phyloP scores from a whole-genome alignment of 2,797 vertebrate species.

The Peromyscus nudipes region DNA sequence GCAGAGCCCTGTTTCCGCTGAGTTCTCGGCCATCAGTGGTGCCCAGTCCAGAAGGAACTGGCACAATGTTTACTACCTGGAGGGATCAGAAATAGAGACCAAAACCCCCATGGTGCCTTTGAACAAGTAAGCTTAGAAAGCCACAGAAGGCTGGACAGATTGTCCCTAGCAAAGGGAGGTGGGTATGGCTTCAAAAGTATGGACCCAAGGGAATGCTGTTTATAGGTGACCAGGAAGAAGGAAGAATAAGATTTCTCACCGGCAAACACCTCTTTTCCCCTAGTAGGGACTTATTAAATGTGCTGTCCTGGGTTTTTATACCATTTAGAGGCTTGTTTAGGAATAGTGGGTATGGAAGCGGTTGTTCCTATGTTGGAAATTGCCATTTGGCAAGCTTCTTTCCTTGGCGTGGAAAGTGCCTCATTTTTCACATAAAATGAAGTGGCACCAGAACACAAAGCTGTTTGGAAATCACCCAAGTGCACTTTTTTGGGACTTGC shows the following conservation, averaged over 20 bases:
- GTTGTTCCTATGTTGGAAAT: slow-evolving; percentile 14
- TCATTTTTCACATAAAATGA: slow-evolving; percentile 46
- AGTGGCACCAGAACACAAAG: slow-evolving; percentile 31
- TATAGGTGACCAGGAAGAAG: slow-evolving; percentile 18
- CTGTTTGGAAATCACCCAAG: slow-evolving; percentile 52
- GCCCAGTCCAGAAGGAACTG: slow-evolving; percentile 77
- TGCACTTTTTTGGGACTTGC: slow-evolving; percentile 40
- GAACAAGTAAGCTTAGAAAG: slow-evolving; percentile 78
- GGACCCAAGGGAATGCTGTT: slow-evolving; percentile 1
- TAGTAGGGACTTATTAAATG: background rate
- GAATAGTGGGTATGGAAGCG: slow-evolving; percentile 2
- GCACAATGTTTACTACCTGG: slow-evolving; percentile 76
- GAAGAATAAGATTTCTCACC: slow-evolving; percentile 4
- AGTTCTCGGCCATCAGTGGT: slow-evolving; percentile 63
- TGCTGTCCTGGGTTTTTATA: background rate
- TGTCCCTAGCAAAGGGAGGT: slow-evolving; percentile 58
- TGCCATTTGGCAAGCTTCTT: slow-evolving; percentile 32
- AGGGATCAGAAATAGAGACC: slow-evolving; percentile 78
- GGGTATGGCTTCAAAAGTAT: slow-evolving; percentile 12
- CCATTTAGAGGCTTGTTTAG: slow-evolving; percentile 13
- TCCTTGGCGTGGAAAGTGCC: background rate
- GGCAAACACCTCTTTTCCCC: background rate
- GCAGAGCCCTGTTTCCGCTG: slow-evolving; percentile 62
- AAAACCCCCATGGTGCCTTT: slow-evolving; percentile 62
- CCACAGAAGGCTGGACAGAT: slow-evolving; percentile 78